These are phyloP conservation scores for Cyclargus thomasi DNA, from an alignment of 1,140 invertebrate species.

Conservation along the genomic window DNA sequence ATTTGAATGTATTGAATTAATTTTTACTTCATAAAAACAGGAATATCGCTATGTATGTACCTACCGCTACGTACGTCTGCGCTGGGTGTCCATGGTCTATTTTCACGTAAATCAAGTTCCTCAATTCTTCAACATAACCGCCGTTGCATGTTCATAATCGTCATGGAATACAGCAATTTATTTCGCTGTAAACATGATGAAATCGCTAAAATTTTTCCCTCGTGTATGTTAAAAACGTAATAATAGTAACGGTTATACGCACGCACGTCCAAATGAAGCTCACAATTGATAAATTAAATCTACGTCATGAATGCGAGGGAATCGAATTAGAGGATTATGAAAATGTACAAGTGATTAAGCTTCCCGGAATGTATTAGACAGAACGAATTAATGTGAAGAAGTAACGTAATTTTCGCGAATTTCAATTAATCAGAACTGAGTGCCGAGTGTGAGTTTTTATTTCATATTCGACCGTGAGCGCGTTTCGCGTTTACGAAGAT, in stretches of 20 bases:
- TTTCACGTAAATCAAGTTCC: slow-evolving; percentile 16
- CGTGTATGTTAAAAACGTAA: slow-evolving; percentile 54
- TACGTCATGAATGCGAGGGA: slow-evolving; percentile 62
- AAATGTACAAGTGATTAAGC: slow-evolving; percentile 72
- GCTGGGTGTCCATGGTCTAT: not conserved
- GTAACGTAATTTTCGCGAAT: not conserved
- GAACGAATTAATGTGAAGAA: not conserved
- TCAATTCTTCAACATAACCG: slow-evolving; percentile 15
- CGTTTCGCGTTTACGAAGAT: too few species aligned
- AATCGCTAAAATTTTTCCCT: slow-evolving; percentile 58
- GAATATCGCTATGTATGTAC: too few species aligned
- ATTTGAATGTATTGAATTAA: too few species aligned
- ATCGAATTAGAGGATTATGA: slow-evolving; percentile 70
- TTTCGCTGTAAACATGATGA: slow-evolving; percentile 47
- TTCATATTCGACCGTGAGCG: too few species aligned
- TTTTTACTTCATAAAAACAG: too few species aligned
- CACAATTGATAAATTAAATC: slow-evolving; percentile 70
- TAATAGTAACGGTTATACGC: slow-evolving; percentile 61
- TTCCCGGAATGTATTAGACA: slow-evolving; percentile 47
- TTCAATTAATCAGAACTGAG: not conserved
- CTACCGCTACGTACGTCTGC: too few species aligned
- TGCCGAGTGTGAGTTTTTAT: too few species aligned
- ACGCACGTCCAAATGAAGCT: slow-evolving; percentile 62
- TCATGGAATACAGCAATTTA: slow-evolving; percentile 40
- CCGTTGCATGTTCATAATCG: slow-evolving; percentile 23